phyloP scores from a whole-genome alignment of 2,797 vertebrate species.

The Odontamblyopus rebecca region DNA sequence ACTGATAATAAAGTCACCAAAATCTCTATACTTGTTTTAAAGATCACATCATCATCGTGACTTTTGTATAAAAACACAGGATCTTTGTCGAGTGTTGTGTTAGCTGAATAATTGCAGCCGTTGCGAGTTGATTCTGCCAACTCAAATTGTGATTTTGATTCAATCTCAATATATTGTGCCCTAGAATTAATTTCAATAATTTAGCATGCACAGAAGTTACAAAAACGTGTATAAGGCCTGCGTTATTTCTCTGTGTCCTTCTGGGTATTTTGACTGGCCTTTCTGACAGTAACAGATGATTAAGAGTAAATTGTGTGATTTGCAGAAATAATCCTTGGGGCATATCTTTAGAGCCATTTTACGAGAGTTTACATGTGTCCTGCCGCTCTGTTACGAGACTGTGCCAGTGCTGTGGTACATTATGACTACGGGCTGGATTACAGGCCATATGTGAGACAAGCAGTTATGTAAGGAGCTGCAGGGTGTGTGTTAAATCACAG shows the following conservation, averaged over 20 bases:
- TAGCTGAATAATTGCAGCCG: too few species aligned
- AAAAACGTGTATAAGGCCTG: too few species aligned
- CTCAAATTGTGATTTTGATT: too few species aligned
- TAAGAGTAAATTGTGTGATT: slow-evolving; percentile 35
- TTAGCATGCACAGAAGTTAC: too few species aligned
- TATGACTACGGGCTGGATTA: slow-evolving; percentile 45
- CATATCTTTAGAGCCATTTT: slow-evolving; percentile 55
- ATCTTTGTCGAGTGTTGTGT: too few species aligned
- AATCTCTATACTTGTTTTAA: too few species aligned
- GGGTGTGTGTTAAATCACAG: slow-evolving; percentile 23
- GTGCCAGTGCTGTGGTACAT: slow-evolving; percentile 23
- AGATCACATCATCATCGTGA: too few species aligned
- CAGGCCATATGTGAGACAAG: slow-evolving; percentile 38
- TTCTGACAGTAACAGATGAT: slow-evolving; percentile 29
- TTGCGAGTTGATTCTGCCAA: too few species aligned
- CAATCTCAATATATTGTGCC: too few species aligned
- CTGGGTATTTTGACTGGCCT: slow-evolving; percentile 14
- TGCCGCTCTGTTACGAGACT: slow-evolving; percentile 11
- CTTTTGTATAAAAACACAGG: too few species aligned
- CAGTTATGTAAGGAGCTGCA: slow-evolving; percentile 41
- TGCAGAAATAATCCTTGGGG: slow-evolving; percentile 52
- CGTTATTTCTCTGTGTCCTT: not conserved
- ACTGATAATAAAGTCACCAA: too few species aligned
- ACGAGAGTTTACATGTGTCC: slow-evolving; percentile 38
- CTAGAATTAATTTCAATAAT: too few species aligned